phyloP scores from a whole-genome alignment of 2,888 invertebrate genomes.

The Danaus chrysippus region DNA sequence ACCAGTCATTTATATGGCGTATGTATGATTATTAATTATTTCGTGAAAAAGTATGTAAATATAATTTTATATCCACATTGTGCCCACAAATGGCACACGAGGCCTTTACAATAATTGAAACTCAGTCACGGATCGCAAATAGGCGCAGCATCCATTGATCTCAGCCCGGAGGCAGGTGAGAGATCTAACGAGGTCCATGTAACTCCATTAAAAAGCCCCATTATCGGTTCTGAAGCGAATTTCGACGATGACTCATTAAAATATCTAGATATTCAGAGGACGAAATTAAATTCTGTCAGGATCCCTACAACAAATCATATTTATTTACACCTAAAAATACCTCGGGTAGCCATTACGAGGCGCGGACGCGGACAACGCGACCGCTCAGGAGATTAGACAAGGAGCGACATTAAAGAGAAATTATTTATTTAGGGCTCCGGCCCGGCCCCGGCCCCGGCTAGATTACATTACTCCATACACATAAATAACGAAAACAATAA shows the following conservation, averaged over 20 bases:
- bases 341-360: conserved; percentile 74
- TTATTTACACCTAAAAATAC: conserved; percentile 79
- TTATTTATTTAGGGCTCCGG: conserved; percentile 76
- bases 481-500: conserved; percentile 80
- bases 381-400: conserved; percentile 77
- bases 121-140: neutral
- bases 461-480: conserved; percentile 80
- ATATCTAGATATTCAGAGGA: conserved; percentile 70
- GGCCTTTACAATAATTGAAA: neutral
- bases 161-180: conserved; percentile 24
- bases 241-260: conserved; percentile 61
- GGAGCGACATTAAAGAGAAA: conserved; percentile 78
- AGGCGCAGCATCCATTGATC: conserved; percentile 14
- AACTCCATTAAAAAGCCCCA: conserved; percentile 26
- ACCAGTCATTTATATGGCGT: neutral
- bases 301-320: conserved; percentile 77
- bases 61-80: neutral
- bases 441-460: conserved; percentile 48
- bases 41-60: neutral
- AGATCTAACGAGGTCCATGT: conserved; percentile 26
- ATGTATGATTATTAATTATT: neutral
- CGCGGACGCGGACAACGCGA: conserved; percentile 64
- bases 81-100: neutral
- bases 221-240: conserved; percentile 46
- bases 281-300: conserved; percentile 77